Evolutionary conservation across 2,113 vertebrate genomes (phyloP), one percentile per base, ranked within the genome.

Genomic region (Erythrolamprus reginae): DNA sequence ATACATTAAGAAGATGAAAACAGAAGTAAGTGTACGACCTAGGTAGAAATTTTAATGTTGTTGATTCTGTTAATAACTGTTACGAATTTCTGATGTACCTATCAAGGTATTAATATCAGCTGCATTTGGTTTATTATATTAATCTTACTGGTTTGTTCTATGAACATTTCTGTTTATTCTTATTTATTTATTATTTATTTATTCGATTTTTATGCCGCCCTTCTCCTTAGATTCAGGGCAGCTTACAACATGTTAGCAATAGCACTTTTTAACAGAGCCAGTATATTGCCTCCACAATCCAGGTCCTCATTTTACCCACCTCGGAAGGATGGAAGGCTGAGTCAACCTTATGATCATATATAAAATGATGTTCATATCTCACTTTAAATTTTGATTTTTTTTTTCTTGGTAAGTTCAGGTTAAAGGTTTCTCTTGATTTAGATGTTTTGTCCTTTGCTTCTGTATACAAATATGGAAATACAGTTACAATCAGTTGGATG

Each of bases 21-120:
- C 48, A 28, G 19, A 45, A 3, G n/a, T 58, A 65, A 26, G n/a
- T 2, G 24, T 45, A 4, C 23, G 17, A 26, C 23, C 10, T 24
- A 52, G 56, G 86, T 12, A 55, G 84, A 65, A 70, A 50, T 48
- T n/a, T 13, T 24, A 38, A 42, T 48, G 58, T 2, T 51, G 70
- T 86, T 91, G 91, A 91, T 89, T 89, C 21, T 33, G 58, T 48
- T 86, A 50, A 38, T 42, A 77, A 85, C 55, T 53, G 21, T 52
- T 4, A 83, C 82, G 42, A 77, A 82, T 87, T 86, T 5, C 38
- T 47, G 83, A 5, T 0, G 53, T 6, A 48, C 6, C 90, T 53
- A 58, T 56, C 84, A 21, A 12, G 1, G 19, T 52, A 77, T 56
- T n/a, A 51, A 89, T 86, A 86, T 48, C 55, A 50, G 56, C 38